These are phyloP conservation scores for Manacus vitellinus DNA, from an alignment of 2,113 vertebrate genomes.

Conservation along the genomic window DNA sequence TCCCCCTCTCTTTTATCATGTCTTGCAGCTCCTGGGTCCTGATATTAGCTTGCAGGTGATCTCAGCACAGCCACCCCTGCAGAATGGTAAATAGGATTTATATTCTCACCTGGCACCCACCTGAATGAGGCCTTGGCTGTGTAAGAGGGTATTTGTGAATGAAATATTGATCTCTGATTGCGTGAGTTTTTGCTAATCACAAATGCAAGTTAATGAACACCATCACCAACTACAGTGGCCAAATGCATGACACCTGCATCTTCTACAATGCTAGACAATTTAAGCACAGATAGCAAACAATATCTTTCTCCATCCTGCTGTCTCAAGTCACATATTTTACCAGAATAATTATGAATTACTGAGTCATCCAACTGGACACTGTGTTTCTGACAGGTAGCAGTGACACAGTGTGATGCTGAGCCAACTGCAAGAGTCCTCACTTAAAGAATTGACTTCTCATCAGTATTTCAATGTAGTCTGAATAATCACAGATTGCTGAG, in stretches of 20 bases:
- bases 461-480: not conserved
- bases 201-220: not conserved
- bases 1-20: not conserved
- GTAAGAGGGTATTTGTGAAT: not conserved
- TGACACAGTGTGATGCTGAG: not conserved
- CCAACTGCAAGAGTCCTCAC: not conserved
- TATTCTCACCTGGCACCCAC: not conserved
- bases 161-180: not conserved
- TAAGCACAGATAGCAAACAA: not conserved
- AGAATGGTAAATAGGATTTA: not conserved
- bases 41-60: not conserved
- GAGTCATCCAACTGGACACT: not conserved
- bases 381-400: not conserved
- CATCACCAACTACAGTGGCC: not conserved
- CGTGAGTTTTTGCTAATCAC: not conserved
- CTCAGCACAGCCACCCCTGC: not conserved
- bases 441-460: not conserved
- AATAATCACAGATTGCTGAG: not conserved
- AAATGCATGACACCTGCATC: not conserved
- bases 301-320: not conserved
- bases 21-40: not conserved
- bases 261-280: not conserved
- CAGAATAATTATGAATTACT: not conserved
- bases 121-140: not conserved
- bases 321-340: not conserved